Percentiles rank a stretch among this genome's conserved stretches.
These are phyloP conservation scores for Centroberyx gerrardi DNA, from an alignment of 2,797 vertebrate genomes.

Conservation along the genomic window DNA sequence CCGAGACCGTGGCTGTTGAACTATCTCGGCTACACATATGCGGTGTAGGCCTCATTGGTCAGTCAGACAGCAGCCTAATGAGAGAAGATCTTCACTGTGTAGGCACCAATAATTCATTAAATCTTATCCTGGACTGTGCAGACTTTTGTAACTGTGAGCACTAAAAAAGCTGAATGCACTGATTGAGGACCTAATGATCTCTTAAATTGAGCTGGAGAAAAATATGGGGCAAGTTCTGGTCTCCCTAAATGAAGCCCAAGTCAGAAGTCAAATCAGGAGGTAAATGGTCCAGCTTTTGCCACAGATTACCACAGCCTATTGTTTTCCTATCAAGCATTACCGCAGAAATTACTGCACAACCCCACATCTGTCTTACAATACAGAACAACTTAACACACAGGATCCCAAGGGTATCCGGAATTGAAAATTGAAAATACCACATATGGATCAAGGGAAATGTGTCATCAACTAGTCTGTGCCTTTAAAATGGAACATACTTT, in stretches of 20 bases:
- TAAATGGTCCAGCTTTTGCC: background rate
- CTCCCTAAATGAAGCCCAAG: background rate
- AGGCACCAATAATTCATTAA: slow-evolving; percentile 52
- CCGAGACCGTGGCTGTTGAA: slow-evolving; percentile 31
- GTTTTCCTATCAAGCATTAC: slow-evolving; percentile 5
- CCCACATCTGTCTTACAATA: background rate
- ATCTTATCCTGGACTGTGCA: slow-evolving; percentile 39
- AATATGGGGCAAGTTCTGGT: background rate
- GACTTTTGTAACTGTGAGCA: slow-evolving; percentile 36
- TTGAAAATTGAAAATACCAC: background rate
- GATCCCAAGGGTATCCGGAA: background rate
- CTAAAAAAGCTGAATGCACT: slow-evolving; percentile 48
- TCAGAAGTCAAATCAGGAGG: slow-evolving; percentile 10
- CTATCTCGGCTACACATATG: slow-evolving; percentile 43
- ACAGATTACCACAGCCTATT: background rate
- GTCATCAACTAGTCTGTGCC: background rate
- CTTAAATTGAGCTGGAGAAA: slow-evolving; percentile 29
- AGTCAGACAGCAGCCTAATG: slow-evolving; percentile 44
- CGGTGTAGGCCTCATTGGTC: slow-evolving; percentile 46
- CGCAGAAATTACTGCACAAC: background rate
- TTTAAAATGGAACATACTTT: background rate
- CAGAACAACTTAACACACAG: background rate
- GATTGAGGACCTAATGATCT: slow-evolving; percentile 56
- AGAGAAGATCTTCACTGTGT: slow-evolving; percentile 35
- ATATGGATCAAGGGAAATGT: background rate